These are phyloP conservation scores for Pangasius mekongensis DNA, from an alignment of 2,797 vertebrate genomes.

Conservation along the genomic window DNA sequence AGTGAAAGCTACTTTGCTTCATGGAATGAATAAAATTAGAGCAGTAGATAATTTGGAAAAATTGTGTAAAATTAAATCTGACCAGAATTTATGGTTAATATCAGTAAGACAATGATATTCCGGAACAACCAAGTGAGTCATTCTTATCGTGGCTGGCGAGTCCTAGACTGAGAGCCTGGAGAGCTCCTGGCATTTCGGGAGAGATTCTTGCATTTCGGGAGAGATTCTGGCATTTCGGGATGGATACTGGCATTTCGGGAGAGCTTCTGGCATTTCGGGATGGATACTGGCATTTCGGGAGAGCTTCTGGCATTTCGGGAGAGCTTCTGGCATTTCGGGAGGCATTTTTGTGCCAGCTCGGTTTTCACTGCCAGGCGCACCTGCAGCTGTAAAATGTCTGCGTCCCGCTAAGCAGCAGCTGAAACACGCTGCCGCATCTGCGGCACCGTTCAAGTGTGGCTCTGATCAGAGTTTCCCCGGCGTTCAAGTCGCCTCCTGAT, in stretches of 20 bases:
- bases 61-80: background rate
- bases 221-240: background rate
- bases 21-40: background rate
- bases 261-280: too few relatives aligned
- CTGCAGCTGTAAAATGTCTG: background rate
- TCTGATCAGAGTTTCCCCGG: background rate
- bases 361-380: background rate
- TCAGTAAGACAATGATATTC: background rate
- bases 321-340: background rate
- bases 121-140: background rate
- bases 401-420: background rate
- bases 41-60: background rate
- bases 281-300: too few relatives aligned
- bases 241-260: background rate
- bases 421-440: background rate
- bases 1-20: background rate
- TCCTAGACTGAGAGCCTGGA: background rate
- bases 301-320: background rate
- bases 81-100: background rate
- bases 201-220: too few relatives aligned
- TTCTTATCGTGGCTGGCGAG: background rate
- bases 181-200: too few relatives aligned
- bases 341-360: background rate
- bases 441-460: background rate
- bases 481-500: slow-evolving; percentile 9